A percentile compares a stretch with the other conserved stretches of the same genome.
phyloP scores from a whole-genome alignment of 2,888 invertebrate species.

The Trichogramma dendrolimi region DNA sequence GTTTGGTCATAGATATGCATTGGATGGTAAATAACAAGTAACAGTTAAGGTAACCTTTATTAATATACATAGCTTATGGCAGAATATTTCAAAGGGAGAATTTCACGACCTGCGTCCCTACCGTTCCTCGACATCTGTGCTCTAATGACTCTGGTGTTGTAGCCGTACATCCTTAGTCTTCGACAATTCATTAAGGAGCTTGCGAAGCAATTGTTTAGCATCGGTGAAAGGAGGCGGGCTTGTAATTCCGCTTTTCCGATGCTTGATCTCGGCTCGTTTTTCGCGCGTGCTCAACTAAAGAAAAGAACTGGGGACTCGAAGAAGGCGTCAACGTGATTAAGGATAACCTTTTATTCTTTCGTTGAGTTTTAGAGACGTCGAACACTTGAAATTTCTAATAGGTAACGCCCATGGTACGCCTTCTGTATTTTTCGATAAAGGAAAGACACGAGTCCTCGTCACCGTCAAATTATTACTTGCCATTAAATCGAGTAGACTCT shows the following conservation, averaged over 20 bases:
- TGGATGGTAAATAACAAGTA: too few relatives aligned
- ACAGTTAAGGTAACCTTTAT: too few relatives aligned
- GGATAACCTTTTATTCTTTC: conserved; percentile 32
- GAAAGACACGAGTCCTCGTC: too few relatives aligned
- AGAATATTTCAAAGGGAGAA: too few relatives aligned
- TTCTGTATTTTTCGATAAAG: too few relatives aligned
- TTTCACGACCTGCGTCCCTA: background rate
- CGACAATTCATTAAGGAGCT: conserved; percentile 26
- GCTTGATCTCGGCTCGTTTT: conserved; percentile 8
- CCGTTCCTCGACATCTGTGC: conserved; percentile 25
- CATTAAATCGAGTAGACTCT: too few relatives aligned
- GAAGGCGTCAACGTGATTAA: conserved; percentile 46
- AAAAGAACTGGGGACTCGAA: conserved; percentile 4
- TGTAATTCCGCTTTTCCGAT: conserved; percentile 7
- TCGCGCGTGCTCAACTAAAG: background rate
- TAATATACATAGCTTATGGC: too few relatives aligned
- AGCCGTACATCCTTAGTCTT: background rate
- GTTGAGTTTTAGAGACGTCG: conserved; percentile 22
- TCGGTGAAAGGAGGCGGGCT: background rate
- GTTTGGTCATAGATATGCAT: too few relatives aligned
- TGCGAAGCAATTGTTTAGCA: conserved; percentile 18
- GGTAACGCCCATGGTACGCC: conserved; percentile 47
- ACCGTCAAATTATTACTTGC: too few relatives aligned
- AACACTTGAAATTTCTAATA: conserved; percentile 20
- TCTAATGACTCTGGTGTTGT: background rate